Evolutionary conservation across 2,888 invertebrate genomes (phyloP).

Genomic region (Tridacna gigas): DNA sequence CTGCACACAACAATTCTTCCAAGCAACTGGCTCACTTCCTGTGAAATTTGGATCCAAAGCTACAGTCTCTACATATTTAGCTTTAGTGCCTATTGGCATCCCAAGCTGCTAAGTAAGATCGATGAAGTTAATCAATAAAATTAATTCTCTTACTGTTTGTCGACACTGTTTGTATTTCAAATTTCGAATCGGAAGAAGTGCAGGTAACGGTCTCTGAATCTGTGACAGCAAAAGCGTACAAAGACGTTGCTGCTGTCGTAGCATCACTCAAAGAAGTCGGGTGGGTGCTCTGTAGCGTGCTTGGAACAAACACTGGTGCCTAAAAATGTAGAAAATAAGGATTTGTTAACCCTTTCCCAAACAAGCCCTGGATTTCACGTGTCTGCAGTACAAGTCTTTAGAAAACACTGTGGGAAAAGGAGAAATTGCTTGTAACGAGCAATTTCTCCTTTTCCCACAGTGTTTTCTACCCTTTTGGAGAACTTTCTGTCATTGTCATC

Average conservation of each 20-base stretch:
- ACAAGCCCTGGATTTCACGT: not conserved
- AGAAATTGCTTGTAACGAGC: not conserved
- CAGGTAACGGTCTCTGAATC: constrained; percentile 47
- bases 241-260: constrained; percentile 4
- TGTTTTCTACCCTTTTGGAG: not conserved
- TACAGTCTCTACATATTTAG: too few relatives aligned
- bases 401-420: not conserved
- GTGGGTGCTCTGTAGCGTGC: constrained; percentile 23
- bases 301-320: constrained; percentile 41
- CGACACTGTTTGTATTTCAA: constrained; percentile 22
- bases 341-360: not conserved
- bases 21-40: too few relatives aligned
- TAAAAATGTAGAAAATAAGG: constrained; percentile 1
- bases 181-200: constrained; percentile 33
- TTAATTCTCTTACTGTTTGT: not conserved
- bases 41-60: too few relatives aligned
- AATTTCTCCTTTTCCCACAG: not conserved
- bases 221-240: constrained; percentile 39
- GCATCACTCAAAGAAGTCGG: constrained; percentile 30
- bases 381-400: not conserved
- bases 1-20: too few relatives aligned
- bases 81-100: too few relatives aligned
- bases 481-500: too few relatives aligned
- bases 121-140: too few relatives aligned
- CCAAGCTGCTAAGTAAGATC: too few relatives aligned